phyloP scores from a whole-genome alignment of 1,140 invertebrate genomes.

The Spodoptera frugiperda region DNA sequence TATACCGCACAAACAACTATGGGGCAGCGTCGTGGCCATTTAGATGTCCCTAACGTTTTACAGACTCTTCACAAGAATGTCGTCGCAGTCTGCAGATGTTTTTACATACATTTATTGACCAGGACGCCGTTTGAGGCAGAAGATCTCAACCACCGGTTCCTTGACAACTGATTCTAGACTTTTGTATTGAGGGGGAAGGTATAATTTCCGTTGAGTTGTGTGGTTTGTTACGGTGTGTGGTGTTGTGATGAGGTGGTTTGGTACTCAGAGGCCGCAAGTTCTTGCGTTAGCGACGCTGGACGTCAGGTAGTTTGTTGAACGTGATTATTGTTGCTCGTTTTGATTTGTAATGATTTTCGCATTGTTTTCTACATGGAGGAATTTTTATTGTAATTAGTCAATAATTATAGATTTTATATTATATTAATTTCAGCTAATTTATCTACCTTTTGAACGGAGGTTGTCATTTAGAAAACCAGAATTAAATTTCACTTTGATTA shows the following conservation, averaged over 20 bases:
- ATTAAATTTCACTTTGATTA: background rate
- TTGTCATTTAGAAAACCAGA: background rate
- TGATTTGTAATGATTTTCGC: conserved; percentile 53
- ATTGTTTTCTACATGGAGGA: conserved; percentile 20
- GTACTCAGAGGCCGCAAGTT: conserved; percentile 40
- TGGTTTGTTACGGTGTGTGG: background rate
- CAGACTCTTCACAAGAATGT: conserved; percentile 71
- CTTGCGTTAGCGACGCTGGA: conserved; percentile 38
- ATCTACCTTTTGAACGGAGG: background rate
- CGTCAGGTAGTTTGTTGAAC: conserved; percentile 51
- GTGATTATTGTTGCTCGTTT: conserved; percentile 52
- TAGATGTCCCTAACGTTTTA: conserved; percentile 70
- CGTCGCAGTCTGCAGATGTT: conserved; percentile 71
- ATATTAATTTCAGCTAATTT: background rate
- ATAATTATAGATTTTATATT: conserved; percentile 15
- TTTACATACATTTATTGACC: conserved; percentile 77
- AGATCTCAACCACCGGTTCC: conserved; percentile 22
- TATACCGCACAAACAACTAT: conserved; percentile 22
- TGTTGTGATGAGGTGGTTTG: background rate
- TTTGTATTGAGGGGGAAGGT: background rate
- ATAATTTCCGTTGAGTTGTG: conserved; percentile 6
- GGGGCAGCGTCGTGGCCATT: conserved; percentile 50
- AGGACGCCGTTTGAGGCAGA: conserved; percentile 34
- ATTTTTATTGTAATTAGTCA: conserved; percentile 38
- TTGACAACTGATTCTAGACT: conserved; percentile 6